Evolutionary conservation across 2,113 vertebrate genomes (phyloP), one percentile per base, ranked within the genome.

Genomic region (Eolophus roseicapilla): DNA sequence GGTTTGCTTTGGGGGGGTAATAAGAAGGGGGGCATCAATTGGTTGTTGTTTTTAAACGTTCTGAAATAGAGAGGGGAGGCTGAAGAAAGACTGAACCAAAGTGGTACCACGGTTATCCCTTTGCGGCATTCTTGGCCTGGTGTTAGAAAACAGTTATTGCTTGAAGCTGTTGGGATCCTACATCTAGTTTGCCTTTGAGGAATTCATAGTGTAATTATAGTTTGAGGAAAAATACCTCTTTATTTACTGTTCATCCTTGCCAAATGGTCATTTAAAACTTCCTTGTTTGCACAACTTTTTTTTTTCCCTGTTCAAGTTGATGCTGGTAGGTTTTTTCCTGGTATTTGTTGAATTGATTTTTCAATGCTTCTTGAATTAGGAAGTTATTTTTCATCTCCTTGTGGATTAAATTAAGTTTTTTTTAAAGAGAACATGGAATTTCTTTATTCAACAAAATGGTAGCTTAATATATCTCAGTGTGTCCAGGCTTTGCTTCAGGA

Each of bases 91-190:
- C 50, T 82, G 31, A 93, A 71, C 17, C 10, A 11, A 24, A 67
- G 21, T 1, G 0, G 28, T 47, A 76, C 41, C 2, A 1, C 3
- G 2, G 18, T 67, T 65, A 43, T 33, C 7, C 28, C 15, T 70
- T 27, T 43, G 39, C 39, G 49, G 35, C 15, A 5, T 17, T 15
- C 21, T 69, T 0, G 0, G 21, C 43, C 20, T 46, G 35, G 24
- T 20, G 10, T 46, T 62, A 35, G 47, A 43, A 89, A 74, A 63
- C n/a, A 17, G 81, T 29, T 35, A 8, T 41, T 62, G 5, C 74
- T 68, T 77, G 76, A 83, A 80, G 17, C 35, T 71, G 6, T 62
- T 1, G 1, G 14, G 60, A 35, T 68, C 14, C 21, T 31, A 3
- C 4, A 1, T 35, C 27, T 83, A 9, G 10, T 74, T 90, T 78